Percentiles rank a stretch among this genome's conserved stretches.
Evolutionary conservation across 1,140 invertebrate species (phyloP).

Genomic region (Pararge aegeria): DNA sequence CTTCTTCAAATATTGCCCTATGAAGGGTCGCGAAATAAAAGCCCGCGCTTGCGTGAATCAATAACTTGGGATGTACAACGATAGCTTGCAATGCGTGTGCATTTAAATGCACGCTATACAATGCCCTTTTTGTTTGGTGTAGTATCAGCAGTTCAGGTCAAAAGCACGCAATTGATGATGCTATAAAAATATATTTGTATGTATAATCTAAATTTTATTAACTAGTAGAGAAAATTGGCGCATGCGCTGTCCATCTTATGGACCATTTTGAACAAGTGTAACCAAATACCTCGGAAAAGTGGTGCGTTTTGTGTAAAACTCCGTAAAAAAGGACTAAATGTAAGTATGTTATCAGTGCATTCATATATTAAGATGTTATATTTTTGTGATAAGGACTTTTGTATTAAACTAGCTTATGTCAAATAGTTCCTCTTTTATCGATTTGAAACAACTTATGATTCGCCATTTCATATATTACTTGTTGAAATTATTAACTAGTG

Average conservation of each 20-base stretch:
- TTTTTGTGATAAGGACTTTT: not conserved
- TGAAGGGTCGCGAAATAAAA: slow-evolving; percentile 44
- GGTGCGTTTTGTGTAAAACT: slow-evolving; percentile 54
- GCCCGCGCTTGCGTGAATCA: slow-evolving; percentile 70
- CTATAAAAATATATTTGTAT: not conserved
- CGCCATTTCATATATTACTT: too few relatives aligned
- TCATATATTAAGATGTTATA: not conserved
- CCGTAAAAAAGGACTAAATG: slow-evolving; percentile 45
- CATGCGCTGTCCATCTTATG: slow-evolving; percentile 61
- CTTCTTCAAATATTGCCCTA: slow-evolving; percentile 29
- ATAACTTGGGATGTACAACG: slow-evolving; percentile 48
- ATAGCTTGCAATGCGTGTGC: not conserved
- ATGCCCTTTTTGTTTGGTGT: slow-evolving; percentile 18
- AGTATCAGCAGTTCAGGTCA: not conserved
- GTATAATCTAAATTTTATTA: not conserved
- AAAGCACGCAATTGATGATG: slow-evolving; percentile 37
- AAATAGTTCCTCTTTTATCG: too few relatives aligned
- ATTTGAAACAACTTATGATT: too few relatives aligned
- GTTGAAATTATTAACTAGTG: too few relatives aligned
- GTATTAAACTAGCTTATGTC: not conserved
- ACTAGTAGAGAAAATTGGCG: slow-evolving; percentile 34
- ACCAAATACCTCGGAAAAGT: slow-evolving; percentile 52
- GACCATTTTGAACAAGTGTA: slow-evolving; percentile 64
- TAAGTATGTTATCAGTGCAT: slow-evolving; percentile 38
- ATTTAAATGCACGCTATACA: slow-evolving; percentile 22